Conservation (phyloP, 2,113 vertebrate genomes). For the Stercorarius parasiticus region DNA sequence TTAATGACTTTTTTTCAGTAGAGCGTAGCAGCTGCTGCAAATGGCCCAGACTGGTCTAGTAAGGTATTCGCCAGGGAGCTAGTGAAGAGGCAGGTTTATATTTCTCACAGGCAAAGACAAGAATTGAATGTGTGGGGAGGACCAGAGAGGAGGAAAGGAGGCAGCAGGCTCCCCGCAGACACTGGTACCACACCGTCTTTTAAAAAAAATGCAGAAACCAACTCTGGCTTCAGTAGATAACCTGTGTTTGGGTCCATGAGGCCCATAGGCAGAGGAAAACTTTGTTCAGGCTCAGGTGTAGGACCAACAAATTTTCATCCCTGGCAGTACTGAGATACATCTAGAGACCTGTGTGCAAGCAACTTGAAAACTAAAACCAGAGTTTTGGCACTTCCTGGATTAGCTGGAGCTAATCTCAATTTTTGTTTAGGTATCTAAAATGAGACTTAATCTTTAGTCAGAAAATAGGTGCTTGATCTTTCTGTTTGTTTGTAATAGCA, state of each 20-base stretch:
- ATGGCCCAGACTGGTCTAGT: neutral
- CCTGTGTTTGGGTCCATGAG: neutral
- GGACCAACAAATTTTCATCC: neutral
- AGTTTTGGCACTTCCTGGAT: neutral
- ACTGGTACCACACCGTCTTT: neutral
- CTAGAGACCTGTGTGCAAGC: neutral
- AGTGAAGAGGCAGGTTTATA: neutral
- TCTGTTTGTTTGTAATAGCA: neutral
- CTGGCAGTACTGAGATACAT: neutral
- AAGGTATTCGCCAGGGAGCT: neutral
- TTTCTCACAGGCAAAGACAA: neutral
- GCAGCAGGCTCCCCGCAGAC: neutral
- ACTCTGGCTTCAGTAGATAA: neutral
- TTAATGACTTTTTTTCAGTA: neutral
- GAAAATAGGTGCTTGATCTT: neutral
- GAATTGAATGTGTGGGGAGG: fast-evolving
- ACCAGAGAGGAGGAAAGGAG: neutral
- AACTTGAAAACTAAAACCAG: neutral
- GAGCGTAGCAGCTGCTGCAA: neutral
- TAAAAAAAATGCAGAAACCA: neutral
- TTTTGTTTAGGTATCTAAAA: neutral
- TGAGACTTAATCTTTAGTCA: neutral
- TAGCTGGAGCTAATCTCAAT: neutral
- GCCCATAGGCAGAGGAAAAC: neutral
- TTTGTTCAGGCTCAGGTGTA: neutral